Evolutionary conservation across 1,140 invertebrate genomes (phyloP), one percentile per base, ranked within the genome.

Genomic region (Drosophila simulans): DNA sequence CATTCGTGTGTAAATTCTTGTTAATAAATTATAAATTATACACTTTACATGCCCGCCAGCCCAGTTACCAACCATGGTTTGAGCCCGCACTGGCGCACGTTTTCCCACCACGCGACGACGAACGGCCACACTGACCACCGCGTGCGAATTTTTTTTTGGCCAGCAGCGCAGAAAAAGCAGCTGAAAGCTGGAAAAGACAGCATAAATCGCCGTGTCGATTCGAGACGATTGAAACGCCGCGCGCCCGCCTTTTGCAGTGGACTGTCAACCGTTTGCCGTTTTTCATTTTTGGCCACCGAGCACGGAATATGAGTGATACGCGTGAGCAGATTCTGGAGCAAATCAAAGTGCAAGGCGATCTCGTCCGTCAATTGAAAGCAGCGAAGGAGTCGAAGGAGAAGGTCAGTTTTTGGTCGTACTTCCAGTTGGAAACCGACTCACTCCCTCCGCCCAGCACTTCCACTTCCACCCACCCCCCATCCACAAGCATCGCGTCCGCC

Each of bases 281-380:
- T n/a, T 49, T 31, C 11, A 20, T 58, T 42, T 58, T 42, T 34
- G n/a, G 69, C 27, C 51, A 27, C 54, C 59, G 64, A 58, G 37
- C 64, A 40, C 66, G 75, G 80, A 84, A 90, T 84, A 92, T 92
- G 92, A 92, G 85, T 91, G 93, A 93, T 91, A 92, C 80, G 62
- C 92, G 92, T 80, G 93, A 94, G 84, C 92, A 92, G 73, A 91
- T 96, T 79, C 91, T 94, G 79, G 94, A 95, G 90, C 93, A 94
- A 93, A 96, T 97, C 70, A 96, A 96, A 93, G 92, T 94, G 78
- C 97, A 97, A 93, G 95, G 96, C 63, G 96, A 97, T 92, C 80
- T 97, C 71, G 97, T 98, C 10, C 93, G 97, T 90, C 95, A 96
- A 93, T 93, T 97, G 60, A 98, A 98, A 93, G 93, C 95, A 71